Base-by-base conservation (phyloP, 2,888 invertebrate genomes). In the Ditula angustiorana region DNA sequence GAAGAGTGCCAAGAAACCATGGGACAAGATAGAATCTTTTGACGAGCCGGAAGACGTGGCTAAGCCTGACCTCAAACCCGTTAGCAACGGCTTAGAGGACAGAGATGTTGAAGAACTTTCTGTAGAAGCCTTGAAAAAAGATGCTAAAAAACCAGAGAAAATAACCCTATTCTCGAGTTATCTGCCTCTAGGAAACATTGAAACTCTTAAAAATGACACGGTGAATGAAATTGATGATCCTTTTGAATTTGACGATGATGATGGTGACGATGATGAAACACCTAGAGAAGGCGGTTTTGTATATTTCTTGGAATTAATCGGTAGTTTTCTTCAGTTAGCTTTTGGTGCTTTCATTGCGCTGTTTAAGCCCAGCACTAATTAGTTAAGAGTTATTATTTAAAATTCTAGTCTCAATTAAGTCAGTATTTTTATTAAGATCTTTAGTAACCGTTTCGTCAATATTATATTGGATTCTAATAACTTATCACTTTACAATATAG, bases 31-130 rank as follows among this genome's bases (percentile, higher is more conserved):
- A 24, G 90, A 90, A 59, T 67, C 85, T 0, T 69, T 86, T 0
- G 85, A 86, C 47, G 87, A 87, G 5, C 67, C 77, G 0, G 80
- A 83, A 37, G 71, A 80, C 0, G 57, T 60, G 0, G 75, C 73
- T 1, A 84, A 80, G 50, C 56, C 74, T 0, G 75, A 74, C 0
- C 66, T 81, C 5, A 74, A 77, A 13, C 83, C 85, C 0, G 61
- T 85, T 0, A 79, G 78, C 68, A 90, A 90, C 69, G 79, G 84
- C 24, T 82, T 87, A 0, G 69, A 70, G 5, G 75, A 74, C 1
- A 79, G 87, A 68, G 92, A 91, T 30, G 80, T 87, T 0, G 92
- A 92, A 71, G 90, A 91, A 67, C 63, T 92, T 0, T 87, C 90
- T 0, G 68, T 72, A 0, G 88, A 87, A 37, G 82, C 78, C 0